Conservation (phyloP, 2,797 vertebrate genomes). For the Parambassis ranga region DNA sequence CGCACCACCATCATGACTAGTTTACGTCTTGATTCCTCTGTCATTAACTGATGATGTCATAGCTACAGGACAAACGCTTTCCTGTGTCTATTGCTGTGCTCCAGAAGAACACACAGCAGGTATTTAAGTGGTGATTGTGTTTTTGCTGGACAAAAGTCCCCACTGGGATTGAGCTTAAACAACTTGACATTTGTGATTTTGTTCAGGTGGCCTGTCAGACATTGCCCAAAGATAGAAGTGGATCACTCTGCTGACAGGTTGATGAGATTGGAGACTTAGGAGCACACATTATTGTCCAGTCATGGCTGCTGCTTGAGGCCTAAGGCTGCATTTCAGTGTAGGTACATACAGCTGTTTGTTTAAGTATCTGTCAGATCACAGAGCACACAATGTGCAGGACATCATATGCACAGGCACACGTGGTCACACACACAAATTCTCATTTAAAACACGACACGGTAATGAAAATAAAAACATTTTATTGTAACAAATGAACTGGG, state of each 20-base stretch:
- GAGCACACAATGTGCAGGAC: neutral
- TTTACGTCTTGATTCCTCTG: no score
- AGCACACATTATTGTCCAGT: neutral
- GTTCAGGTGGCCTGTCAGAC: neutral
- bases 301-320: neutral
- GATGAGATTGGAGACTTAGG: constrained; percentile 22
- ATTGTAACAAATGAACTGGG: no score
- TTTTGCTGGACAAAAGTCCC: neutral
- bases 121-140: neutral
- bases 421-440: no score
- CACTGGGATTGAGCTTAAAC: neutral
- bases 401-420: neutral
- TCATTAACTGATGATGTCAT: no score
- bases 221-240: neutral
- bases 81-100: neutral
- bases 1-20: no score
- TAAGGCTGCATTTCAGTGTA: neutral
- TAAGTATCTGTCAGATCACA: neutral
- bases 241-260: constrained; percentile 15
- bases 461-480: no score
- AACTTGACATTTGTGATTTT: constrained; percentile 4
- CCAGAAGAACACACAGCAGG: neutral
- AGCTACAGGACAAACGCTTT: neutral
- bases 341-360: neutral
- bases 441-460: no score